Evolutionary conservation across 2,888 invertebrate genomes (phyloP), one percentile per base, ranked within the genome.

Genomic region (Ephialtes manifestator): DNA sequence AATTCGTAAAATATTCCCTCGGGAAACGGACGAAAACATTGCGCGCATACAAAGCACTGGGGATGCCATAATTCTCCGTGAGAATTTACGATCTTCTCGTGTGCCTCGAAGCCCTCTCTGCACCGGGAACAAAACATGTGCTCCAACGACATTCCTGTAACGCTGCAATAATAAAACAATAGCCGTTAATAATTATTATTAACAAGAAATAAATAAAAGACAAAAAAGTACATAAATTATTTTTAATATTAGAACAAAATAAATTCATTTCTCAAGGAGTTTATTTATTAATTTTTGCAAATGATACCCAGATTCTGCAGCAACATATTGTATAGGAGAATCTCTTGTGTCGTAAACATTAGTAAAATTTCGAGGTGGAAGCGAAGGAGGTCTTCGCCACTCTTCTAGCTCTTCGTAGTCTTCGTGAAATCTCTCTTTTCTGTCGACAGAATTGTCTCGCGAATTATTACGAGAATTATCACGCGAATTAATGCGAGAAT

Each of bases 61-160:
- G 98, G 98, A 95, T 99, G 99, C 99, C 99, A 99, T 58, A 99
- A 96, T 94, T 99, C 99, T 80, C 99, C 99, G 92, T 98, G 98
- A 0, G 99, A 99, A 94, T 99, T 99, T 81, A 99, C 99, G 93
- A 99, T 99, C 94, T 99, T 99, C 94, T 99, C 99, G 93, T 99
- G 97, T 24, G 98, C 96, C 91, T 98, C 98, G 95, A 99, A 99
- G 4, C 99, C 99, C 92, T 99, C 99, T 85, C 97, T 97, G 95
- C 99, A 99, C 81, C 99, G 97, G 92, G 98, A 97, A 95, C 99
- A 99, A 93, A 97, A 97, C 97, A 99, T 99, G 92, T 97, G 97
- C 93, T 97, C 98, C 94, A 98, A 94, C 88, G 98, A 97, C 98
- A 98, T 98, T 87, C 94, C 95, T 88, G 94, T 94, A 88, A 95